These are phyloP conservation scores for Xerus rutilus DNA, from an alignment of 2,797 vertebrate species.

Conservation along the genomic window DNA sequence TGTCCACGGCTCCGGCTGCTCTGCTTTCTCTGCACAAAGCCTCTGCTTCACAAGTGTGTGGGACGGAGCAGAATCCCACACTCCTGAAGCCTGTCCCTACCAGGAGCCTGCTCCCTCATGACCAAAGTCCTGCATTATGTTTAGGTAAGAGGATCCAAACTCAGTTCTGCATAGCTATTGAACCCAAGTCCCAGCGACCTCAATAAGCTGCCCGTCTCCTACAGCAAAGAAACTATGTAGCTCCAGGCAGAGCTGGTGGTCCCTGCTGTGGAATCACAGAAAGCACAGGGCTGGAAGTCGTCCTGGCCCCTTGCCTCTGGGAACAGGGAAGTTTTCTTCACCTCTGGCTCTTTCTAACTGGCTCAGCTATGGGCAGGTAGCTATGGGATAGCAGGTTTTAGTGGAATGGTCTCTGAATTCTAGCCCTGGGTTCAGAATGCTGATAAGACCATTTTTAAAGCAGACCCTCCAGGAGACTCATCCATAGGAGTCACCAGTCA, in stretches of 20 bases:
- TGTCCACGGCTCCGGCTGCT: fast-evolving
- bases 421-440: background rate
- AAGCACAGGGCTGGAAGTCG: background rate
- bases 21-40: background rate
- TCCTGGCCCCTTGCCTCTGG: background rate
- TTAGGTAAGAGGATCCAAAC: background rate
- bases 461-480: fast-evolving
- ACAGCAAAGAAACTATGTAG: background rate
- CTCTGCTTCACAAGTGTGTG: background rate
- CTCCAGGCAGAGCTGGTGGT: background rate
- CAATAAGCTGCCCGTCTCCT: fast-evolving
- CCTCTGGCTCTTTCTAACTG: background rate
- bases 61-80: background rate
- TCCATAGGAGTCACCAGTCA: too few species aligned
- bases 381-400: too few species aligned
- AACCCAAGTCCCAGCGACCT: background rate
- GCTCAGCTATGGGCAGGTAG: background rate
- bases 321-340: too few species aligned
- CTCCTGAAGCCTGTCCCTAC: too few species aligned
- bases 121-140: background rate
- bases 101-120: background rate
- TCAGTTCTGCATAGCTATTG: background rate
- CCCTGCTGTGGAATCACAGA: too few species aligned
- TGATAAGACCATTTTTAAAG: background rate
- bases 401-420: background rate